Conservation (phyloP, 53 echinoderm and acorn worm genomes). For the Arbacia lixula region DNA sequence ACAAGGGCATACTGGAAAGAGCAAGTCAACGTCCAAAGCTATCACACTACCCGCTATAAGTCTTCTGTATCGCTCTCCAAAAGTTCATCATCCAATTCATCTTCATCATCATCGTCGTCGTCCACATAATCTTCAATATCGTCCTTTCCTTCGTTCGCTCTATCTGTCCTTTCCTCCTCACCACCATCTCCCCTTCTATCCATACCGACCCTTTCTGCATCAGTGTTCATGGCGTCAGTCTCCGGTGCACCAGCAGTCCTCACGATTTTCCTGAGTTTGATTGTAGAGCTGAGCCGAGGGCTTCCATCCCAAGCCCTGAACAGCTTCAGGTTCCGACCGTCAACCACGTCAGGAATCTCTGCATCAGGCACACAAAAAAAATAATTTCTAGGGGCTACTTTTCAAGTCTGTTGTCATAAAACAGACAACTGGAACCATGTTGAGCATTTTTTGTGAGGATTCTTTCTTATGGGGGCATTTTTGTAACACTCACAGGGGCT, state of each 20-base stretch:
- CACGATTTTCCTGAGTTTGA: constrained; percentile 76
- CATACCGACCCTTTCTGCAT: neutral
- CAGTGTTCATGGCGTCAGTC: neutral
- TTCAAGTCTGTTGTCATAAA: no score
- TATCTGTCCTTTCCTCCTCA: neutral
- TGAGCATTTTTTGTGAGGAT: no score
- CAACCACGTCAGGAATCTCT: constrained; percentile 86
- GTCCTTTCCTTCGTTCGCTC: neutral
- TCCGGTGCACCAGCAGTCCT: constrained; percentile 10
- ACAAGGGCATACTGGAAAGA: no score
- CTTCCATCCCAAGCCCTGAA: constrained; percentile 80
- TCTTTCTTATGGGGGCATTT: no score
- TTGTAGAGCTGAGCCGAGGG: constrained; percentile 32
- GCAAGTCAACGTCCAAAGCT: no score
- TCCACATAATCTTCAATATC: neutral
- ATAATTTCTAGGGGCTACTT: no score
- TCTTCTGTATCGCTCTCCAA: constrained; percentile 32
- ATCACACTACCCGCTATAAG: neutral
- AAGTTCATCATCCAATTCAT: constrained; percentile 22
- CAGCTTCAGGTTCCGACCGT: constrained; percentile 62
- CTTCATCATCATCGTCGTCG: constrained; percentile 29
- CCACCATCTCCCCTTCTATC: neutral
- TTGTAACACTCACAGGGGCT: no score
- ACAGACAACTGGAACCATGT: no score
- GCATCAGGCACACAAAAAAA: no score